Conservation (phyloP, 2,113 vertebrate species). For the Axis porcinus region DNA sequence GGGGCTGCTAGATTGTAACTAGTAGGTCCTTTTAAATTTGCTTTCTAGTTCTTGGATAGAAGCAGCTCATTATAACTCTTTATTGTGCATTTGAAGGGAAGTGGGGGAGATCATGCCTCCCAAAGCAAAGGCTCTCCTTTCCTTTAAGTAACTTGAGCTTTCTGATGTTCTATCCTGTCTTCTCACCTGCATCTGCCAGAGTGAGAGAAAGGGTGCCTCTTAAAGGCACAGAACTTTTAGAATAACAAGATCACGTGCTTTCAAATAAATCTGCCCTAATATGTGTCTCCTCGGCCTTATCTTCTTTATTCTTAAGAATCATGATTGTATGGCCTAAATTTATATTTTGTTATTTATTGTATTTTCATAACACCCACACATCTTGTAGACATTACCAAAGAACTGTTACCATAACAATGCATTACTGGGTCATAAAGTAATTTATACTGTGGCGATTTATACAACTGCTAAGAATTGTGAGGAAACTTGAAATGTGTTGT, state of each 20-base stretch:
- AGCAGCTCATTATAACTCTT: slow-evolving; percentile 74
- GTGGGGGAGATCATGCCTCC: background rate
- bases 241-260: background rate
- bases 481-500: background rate
- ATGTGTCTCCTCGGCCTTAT: background rate
- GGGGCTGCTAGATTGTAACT: slow-evolving; percentile 18
- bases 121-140: slow-evolving; percentile 11
- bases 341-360: background rate
- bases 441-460: background rate
- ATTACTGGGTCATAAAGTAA: slow-evolving; percentile 23
- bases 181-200: background rate
- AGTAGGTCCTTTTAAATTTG: slow-evolving; percentile 44
- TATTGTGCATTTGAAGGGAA: slow-evolving; percentile 54
- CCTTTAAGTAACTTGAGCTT: slow-evolving; percentile 2
- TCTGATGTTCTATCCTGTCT: slow-evolving; percentile 25
- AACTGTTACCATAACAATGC: slow-evolving; percentile 21
- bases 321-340: background rate
- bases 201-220: background rate
- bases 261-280: background rate
- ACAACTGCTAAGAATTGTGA: background rate
- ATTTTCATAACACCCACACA: background rate
- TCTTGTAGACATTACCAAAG: background rate
- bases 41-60: slow-evolving; percentile 51
- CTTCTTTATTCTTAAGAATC: background rate
- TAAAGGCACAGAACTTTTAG: background rate